phyloP scores from a whole-genome alignment of 2,888 invertebrate species.

The Drosophila merina region DNA sequence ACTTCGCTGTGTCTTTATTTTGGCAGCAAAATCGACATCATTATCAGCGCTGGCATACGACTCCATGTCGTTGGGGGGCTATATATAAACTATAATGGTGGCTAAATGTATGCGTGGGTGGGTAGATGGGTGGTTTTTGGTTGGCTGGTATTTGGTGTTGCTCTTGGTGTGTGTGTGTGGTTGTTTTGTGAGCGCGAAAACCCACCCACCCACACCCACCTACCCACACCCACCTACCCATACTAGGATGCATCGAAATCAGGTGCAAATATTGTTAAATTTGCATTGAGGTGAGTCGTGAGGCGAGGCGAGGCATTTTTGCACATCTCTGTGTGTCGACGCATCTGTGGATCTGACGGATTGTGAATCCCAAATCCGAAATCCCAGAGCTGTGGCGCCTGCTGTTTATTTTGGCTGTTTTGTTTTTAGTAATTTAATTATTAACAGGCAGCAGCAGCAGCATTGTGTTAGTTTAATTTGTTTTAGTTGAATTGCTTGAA shows the following conservation, averaged over 20 bases:
- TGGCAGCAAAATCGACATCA: conserved; percentile 38
- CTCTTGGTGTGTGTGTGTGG: not conserved
- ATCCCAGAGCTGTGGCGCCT: conserved; percentile 20
- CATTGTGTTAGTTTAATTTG: conserved; percentile 46
- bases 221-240: conserved; percentile 2
- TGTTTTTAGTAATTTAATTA: conserved; percentile 67
- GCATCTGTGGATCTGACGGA: conserved; percentile 19
- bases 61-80: conserved; percentile 33
- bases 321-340: conserved; percentile 35
- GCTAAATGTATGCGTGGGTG: conserved; percentile 14
- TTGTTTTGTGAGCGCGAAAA: conserved; percentile 4
- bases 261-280: conserved; percentile 76
- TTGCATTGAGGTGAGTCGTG: conserved; percentile 40
- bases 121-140: not conserved
- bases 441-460: conserved; percentile 57
- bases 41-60: conserved; percentile 20
- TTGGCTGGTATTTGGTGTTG: conserved; percentile 1
- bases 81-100: conserved; percentile 52
- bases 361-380: conserved; percentile 17
- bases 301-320: conserved; percentile 24
- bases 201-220: not conserved
- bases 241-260: conserved; percentile 54
- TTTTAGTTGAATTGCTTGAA: conserved; percentile 40
- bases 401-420: conserved; percentile 52
- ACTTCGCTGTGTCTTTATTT: conserved; percentile 36